phyloP scores from a whole-genome alignment of 2,113 vertebrate species.

The Eclectus roratus region DNA sequence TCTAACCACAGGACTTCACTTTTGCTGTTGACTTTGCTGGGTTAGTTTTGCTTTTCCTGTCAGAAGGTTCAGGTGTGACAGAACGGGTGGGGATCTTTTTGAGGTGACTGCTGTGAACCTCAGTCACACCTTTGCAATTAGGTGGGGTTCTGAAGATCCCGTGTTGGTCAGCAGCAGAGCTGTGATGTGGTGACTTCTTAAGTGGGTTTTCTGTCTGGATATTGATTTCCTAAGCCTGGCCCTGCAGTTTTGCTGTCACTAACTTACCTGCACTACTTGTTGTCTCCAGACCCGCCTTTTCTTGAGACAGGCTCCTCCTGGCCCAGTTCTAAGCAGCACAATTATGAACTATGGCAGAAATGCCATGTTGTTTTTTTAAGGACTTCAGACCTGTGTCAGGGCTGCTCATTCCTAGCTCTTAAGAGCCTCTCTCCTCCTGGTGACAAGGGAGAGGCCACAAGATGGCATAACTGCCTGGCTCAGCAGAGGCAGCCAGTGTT shows the following conservation, averaged over 20 bases:
- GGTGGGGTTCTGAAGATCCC: background rate
- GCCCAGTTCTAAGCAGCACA: background rate
- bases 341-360: background rate
- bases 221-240: background rate
- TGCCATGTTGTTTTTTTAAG: fast-evolving
- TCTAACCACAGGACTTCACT: background rate
- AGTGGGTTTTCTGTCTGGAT: background rate
- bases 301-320: background rate
- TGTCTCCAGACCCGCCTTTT: background rate
- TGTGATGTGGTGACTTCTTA: fast-evolving
- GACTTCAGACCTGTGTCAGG: fast-evolving
- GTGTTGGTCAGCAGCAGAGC: background rate
- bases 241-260: background rate
- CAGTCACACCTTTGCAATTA: background rate
- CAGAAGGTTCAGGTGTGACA: background rate
- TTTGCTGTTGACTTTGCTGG: background rate
- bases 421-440: background rate
- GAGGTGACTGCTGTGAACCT: background rate
- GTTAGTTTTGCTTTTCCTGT: background rate
- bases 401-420: background rate
- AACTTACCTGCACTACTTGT: background rate
- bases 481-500: background rate
- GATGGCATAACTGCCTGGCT: background rate
- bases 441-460: background rate
- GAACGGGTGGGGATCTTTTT: background rate